A percentile compares a stretch with the other conserved stretches of the same genome.
phyloP scores from a whole-genome alignment of 2,113 vertebrate genomes.

The Nibea coibor region DNA sequence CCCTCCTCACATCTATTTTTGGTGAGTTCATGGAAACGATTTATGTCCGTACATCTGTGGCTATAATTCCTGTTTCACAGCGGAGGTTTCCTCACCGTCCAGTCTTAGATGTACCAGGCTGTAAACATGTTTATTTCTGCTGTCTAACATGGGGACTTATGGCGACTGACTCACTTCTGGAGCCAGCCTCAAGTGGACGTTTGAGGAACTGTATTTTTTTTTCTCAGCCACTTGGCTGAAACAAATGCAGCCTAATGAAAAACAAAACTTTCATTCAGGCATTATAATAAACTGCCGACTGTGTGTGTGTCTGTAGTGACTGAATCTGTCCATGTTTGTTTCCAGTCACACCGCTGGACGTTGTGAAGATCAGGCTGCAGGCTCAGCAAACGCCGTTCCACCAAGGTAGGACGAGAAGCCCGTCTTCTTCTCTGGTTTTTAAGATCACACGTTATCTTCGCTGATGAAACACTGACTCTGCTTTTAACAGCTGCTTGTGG shows the following conservation, averaged over 20 bases:
- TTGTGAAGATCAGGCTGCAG: conserved; percentile 97
- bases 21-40: conserved; percentile 83
- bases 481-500: conserved; percentile 1
- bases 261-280: too few species aligned
- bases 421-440: conserved; percentile 12
- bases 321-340: neutral
- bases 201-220: too few species aligned
- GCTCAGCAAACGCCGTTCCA: conserved; percentile 88
- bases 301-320: neutral
- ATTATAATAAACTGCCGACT: too few species aligned
- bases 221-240: neutral
- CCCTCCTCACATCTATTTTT: conserved; percentile 93
- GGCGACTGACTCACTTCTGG: too few species aligned
- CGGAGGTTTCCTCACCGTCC: neutral
- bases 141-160: too few species aligned
- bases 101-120: neutral
- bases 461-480: neutral
- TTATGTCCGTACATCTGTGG: neutral
- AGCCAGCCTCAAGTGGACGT: too few species aligned
- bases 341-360: conserved; percentile 93
- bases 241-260: neutral
- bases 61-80: too few species aligned
- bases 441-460: neutral
- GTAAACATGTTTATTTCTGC: too few species aligned
- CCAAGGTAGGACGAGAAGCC: conserved; percentile 78